A percentile compares a stretch with the other conserved stretches of the same genome.
Evolutionary conservation across 2,797 vertebrate genomes (phyloP).

Genomic region (Trichosurus vulpecula): DNA sequence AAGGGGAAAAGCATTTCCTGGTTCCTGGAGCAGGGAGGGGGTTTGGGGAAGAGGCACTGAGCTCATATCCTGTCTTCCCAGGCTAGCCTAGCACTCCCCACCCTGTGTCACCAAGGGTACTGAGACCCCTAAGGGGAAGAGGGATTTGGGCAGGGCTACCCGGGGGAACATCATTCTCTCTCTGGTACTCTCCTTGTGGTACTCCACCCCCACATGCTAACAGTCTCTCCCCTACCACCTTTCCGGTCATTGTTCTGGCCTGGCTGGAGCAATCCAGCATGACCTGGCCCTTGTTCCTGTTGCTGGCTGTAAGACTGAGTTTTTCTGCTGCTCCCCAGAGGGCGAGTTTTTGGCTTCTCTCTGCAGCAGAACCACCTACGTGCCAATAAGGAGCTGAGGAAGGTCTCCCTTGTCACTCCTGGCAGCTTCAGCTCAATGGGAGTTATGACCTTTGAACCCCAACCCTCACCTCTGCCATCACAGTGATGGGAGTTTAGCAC

Average conservation of each 20-base stretch:
- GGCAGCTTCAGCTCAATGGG: background rate
- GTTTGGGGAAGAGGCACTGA: slow-evolving; percentile 50
- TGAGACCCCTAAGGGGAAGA: slow-evolving; percentile 37
- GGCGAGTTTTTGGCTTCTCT: slow-evolving; percentile 7
- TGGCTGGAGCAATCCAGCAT: slow-evolving; percentile 69
- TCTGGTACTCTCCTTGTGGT: slow-evolving; percentile 32
- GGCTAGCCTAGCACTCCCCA: slow-evolving; percentile 48
- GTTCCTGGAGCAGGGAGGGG: slow-evolving; percentile 5
- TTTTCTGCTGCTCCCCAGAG: slow-evolving; percentile 57
- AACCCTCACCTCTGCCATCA: background rate
- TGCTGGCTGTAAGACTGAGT: slow-evolving; percentile 51
- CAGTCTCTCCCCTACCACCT: slow-evolving; percentile 62
- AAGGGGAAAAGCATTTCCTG: slow-evolving; percentile 47
- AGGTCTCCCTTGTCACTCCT: background rate
- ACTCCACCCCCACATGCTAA: slow-evolving; percentile 19
- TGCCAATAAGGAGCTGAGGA: background rate
- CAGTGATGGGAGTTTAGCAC: background rate
- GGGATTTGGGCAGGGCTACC: background rate
- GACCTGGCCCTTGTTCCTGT: slow-evolving; percentile 67
- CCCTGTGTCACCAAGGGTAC: slow-evolving; percentile 42
- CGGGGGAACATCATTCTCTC: slow-evolving; percentile 52
- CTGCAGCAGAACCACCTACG: slow-evolving; percentile 24
- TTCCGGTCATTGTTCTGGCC: slow-evolving; percentile 79
- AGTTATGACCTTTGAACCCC: background rate
- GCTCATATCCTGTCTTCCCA: slow-evolving; percentile 69